phyloP scores from a whole-genome alignment of 2,113 vertebrate genomes.

The Dinomys branickii region DNA sequence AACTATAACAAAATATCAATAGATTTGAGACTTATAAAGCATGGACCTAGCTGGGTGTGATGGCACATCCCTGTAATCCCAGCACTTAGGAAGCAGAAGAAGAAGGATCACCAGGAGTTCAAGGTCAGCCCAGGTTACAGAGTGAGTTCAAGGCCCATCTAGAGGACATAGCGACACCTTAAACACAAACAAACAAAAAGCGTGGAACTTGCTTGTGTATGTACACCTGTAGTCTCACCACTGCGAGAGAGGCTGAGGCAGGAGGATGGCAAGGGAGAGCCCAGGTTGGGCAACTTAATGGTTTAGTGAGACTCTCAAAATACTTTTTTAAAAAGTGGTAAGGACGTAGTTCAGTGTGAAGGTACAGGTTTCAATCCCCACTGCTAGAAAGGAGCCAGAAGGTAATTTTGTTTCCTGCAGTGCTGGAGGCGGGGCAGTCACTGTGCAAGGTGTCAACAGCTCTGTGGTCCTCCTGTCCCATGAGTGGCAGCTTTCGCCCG shows the following conservation, averaged over 20 bases:
- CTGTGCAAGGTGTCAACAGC: neutral
- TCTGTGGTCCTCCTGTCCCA: neutral
- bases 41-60: neutral
- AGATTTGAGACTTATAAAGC: neutral
- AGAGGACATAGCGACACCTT: neutral
- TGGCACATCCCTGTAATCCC: neutral
- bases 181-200: neutral
- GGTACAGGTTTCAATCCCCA: neutral
- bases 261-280: neutral
- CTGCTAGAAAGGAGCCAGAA: neutral
- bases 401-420: neutral
- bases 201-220: neutral
- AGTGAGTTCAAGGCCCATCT: neutral
- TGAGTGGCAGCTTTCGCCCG: neutral
- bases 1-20: neutral
- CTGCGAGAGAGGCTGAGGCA: neutral
- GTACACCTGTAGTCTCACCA: neutral
- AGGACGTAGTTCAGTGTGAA: neutral
- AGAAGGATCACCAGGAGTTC: neutral
- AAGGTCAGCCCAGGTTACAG: neutral
- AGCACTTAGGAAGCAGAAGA: neutral
- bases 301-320: neutral
- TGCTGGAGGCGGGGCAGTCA: neutral
- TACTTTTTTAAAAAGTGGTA: neutral
- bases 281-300: neutral